Percentiles rank a stretch among this genome's conserved stretches.
Conservation (phyloP, 2,797 vertebrate species). For the Peromyscus melanophrys region DNA sequence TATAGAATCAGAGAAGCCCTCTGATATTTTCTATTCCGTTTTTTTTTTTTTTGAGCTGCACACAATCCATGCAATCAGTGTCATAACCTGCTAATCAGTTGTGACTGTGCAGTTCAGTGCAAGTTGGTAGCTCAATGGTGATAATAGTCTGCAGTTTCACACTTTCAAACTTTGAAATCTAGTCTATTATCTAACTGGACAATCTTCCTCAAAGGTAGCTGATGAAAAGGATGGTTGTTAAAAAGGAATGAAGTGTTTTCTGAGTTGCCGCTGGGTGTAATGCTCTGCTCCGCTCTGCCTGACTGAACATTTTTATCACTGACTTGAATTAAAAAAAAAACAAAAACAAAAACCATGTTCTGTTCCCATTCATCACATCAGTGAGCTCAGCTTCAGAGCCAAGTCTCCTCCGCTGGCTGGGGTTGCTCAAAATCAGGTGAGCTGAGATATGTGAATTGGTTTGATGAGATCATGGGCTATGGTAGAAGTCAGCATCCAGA, state of each 20-base stretch:
- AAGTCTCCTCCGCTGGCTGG: neutral
- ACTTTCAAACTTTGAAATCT: conserved; percentile 54
- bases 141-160: neutral
- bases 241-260: neutral
- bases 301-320: neutral
- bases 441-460: neutral
- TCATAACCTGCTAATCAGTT: neutral
- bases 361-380: neutral
- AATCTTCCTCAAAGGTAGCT: conserved; percentile 45
- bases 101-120: neutral
- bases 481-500: neutral
- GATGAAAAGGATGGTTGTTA: conserved; percentile 43
- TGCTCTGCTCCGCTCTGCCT: neutral
- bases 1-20: neutral
- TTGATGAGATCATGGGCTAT: neutral
- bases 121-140: neutral
- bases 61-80: neutral
- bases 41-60: neutral
- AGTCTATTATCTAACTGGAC: neutral
- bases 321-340: neutral
- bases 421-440: neutral
- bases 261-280: neutral
- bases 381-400: neutral
- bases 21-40: conserved; percentile 1
- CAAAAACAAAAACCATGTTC: neutral